phyloP scores from a whole-genome alignment of 2,888 invertebrate species.

The Callimorpha dominula region DNA sequence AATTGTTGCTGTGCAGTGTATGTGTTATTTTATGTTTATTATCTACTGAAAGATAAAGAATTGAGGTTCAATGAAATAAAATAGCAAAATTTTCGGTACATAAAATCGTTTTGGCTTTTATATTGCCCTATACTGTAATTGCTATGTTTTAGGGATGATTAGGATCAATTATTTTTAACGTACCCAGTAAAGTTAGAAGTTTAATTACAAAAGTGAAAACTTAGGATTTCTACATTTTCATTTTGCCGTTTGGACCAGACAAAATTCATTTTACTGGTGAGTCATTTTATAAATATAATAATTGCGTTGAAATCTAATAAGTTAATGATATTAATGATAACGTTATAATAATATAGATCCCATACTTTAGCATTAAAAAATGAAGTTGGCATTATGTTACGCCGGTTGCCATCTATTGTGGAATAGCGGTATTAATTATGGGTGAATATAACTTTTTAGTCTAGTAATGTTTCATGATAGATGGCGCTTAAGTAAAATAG shows the following conservation, averaged over 20 bases:
- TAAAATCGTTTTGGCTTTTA: not conserved
- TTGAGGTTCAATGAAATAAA: not conserved
- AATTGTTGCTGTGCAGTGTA: not conserved
- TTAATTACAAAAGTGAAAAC: too few relatives aligned
- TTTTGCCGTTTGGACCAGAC: not conserved
- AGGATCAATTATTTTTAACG: too few relatives aligned
- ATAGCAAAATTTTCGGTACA: not conserved
- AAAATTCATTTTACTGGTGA: not conserved
- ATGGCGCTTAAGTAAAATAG: constrained; percentile 10
- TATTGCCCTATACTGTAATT: not conserved
- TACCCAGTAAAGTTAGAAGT: too few relatives aligned
- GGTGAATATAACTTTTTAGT: not conserved
- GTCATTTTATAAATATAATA: not conserved
- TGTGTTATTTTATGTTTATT: not conserved
- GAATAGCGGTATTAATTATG: constrained; percentile 7
- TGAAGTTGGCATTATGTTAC: not conserved
- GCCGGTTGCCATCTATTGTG: constrained; percentile 19
- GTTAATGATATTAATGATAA: not conserved
- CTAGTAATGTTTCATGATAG: constrained; percentile 14
- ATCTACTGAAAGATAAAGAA: not conserved
- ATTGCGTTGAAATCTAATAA: not conserved
- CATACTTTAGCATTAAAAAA: not conserved
- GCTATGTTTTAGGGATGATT: not conserved
- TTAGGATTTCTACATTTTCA: not conserved
- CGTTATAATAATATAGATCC: too few relatives aligned